Conservation (phyloP, 2,888 invertebrate species). For the Subacronicta megacephala region DNA sequence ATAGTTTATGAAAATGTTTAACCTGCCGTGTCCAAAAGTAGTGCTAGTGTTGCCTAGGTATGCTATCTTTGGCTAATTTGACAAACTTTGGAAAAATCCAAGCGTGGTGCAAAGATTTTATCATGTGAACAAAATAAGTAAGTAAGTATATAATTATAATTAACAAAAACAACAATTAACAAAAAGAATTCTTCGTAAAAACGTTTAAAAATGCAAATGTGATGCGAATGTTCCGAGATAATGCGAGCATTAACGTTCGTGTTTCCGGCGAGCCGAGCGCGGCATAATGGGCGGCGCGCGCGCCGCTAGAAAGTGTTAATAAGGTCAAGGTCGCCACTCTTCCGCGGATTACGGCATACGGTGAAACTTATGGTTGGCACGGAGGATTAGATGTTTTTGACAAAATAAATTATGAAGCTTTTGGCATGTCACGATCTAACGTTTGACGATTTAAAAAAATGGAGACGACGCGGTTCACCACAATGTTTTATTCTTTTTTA, state of each 20-base stretch:
- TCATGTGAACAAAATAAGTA: too few relatives aligned
- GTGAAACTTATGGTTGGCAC: constrained; percentile 49
- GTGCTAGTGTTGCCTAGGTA: too few relatives aligned
- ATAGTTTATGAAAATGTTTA: too few relatives aligned
- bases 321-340: constrained; percentile 62
- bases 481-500: too few relatives aligned
- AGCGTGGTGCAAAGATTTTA: background rate
- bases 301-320: constrained; percentile 58
- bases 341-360: constrained; percentile 53
- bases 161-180: constrained; percentile 33
- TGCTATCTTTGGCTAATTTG: too few relatives aligned
- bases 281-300: constrained; percentile 35
- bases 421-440: too few relatives aligned
- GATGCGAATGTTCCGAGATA: constrained; percentile 8
- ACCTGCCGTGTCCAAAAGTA: too few relatives aligned
- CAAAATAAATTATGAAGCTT: background rate
- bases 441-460: too few relatives aligned
- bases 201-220: constrained; percentile 33
- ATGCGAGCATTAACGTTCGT: constrained; percentile 16
- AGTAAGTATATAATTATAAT: constrained; percentile 6
- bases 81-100: too few relatives aligned
- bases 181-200: constrained; percentile 3
- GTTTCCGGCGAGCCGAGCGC: constrained; percentile 30
- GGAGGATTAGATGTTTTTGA: constrained; percentile 9
- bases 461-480: too few relatives aligned